phyloP scores from a whole-genome alignment of 2,797 vertebrate genomes.

The Arctocebus calabarensis region DNA sequence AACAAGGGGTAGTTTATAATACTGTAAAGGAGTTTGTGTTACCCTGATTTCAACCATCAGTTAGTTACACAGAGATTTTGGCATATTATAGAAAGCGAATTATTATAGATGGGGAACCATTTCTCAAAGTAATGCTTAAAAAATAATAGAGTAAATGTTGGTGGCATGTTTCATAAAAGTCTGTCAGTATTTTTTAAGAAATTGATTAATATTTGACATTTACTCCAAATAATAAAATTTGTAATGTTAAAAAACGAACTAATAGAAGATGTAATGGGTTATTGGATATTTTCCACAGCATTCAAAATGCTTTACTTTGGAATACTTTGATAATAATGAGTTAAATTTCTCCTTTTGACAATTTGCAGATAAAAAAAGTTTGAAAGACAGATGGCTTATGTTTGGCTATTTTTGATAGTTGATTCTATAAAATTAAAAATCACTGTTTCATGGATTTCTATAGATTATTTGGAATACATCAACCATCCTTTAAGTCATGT shows the following conservation, averaged over 20 bases:
- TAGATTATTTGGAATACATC: background rate
- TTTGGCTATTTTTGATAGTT: background rate
- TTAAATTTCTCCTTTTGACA: background rate
- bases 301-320: background rate
- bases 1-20: background rate
- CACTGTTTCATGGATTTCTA: background rate
- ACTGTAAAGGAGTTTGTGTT: background rate
- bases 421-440: constrained; percentile 14
- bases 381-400: background rate
- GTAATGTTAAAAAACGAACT: background rate
- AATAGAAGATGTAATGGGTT: background rate
- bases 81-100: background rate
- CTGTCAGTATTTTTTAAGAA: background rate
- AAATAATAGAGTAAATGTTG: background rate
- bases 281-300: background rate
- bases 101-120: background rate
- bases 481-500: background rate
- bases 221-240: background rate
- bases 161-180: background rate
- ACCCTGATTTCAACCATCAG: background rate
- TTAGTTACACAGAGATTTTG: background rate
- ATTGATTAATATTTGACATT: background rate
- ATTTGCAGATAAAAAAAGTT: background rate
- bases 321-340: background rate
- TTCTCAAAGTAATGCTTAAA: background rate